Conservation (phyloP, 2,888 invertebrate genomes). For the Tridacna crocea region DNA sequence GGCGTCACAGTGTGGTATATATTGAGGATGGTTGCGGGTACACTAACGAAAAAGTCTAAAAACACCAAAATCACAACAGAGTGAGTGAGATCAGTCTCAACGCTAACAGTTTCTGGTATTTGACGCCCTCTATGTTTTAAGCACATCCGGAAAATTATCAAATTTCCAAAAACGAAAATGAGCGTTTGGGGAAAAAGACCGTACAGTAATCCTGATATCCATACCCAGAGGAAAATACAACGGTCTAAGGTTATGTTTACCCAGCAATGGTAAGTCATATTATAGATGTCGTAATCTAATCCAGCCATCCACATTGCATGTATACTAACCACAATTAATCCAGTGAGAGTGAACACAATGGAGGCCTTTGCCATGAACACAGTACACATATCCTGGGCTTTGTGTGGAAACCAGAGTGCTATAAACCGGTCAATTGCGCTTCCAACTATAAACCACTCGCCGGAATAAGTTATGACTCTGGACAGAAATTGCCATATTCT, state of each 20-base stretch:
- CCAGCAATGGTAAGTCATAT: neutral
- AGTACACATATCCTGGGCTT: constrained; percentile 70
- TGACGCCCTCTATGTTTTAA: constrained; percentile 56
- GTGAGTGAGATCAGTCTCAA: constrained; percentile 58
- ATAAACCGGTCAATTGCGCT: constrained; percentile 75
- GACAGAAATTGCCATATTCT: constrained; percentile 73
- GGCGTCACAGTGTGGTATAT: neutral
- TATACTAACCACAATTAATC: constrained; percentile 74
- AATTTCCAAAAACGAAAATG: constrained; percentile 66
- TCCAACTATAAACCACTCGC: constrained; percentile 77
- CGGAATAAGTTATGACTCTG: constrained; percentile 70
- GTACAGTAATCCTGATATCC: constrained; percentile 73
- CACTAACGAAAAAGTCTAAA: constrained; percentile 50
- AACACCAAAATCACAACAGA: constrained; percentile 57
- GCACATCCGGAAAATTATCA: constrained; percentile 63
- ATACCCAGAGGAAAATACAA: constrained; percentile 69
- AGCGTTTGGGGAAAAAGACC: constrained; percentile 72
- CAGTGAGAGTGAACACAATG: constrained; percentile 68
- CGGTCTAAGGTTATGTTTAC: neutral
- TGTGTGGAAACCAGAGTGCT: constrained; percentile 67
- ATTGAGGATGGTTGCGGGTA: constrained; percentile 57
- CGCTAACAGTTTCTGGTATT: constrained; percentile 43
- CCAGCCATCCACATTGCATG: constrained; percentile 79
- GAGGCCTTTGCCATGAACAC: constrained; percentile 76
- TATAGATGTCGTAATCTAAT: neutral